A percentile compares a stretch with the other conserved stretches of the same genome.
Evolutionary conservation across 1,140 invertebrate genomes (phyloP).

Genomic region (Diuraphis noxia): DNA sequence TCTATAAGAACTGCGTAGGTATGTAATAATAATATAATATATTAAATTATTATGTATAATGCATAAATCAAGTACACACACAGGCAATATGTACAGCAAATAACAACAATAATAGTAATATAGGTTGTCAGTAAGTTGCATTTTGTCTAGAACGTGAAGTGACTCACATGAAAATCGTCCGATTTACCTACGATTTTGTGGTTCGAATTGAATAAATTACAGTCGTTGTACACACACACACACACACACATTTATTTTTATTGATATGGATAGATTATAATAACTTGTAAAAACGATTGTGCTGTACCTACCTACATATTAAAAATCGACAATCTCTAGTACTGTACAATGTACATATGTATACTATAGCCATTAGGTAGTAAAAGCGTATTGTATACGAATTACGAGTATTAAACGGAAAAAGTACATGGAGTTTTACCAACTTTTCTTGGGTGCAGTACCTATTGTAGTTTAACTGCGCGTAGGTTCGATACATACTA

Average conservation of each 20-base stretch:
- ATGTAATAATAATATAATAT: not conserved
- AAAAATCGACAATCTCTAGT: not conserved
- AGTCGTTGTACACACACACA: too few relatives aligned
- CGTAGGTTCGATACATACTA: not conserved
- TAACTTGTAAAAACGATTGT: too few relatives aligned
- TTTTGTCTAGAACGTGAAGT: too few relatives aligned
- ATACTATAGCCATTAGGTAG: too few relatives aligned
- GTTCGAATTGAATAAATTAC: not conserved
- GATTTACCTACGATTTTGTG: not conserved
- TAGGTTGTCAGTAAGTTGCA: not conserved
- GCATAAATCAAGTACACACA: not conserved
- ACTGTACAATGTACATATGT: not conserved
- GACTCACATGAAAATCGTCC: too few relatives aligned
- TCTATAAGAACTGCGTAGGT: not conserved
- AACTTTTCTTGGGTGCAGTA: not conserved
- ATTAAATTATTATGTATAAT: not conserved
- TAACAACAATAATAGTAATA: not conserved
- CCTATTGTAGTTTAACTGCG: not conserved
- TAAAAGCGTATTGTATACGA: not conserved
- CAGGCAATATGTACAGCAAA: not conserved
- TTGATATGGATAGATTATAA: not conserved
- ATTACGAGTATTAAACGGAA: not conserved
- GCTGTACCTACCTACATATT: not conserved
- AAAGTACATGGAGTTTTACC: not conserved
- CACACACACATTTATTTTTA: too few relatives aligned